Evolutionary conservation across 2,888 invertebrate species (phyloP), one percentile per base, ranked within the genome.

Genomic region (Polylopha cassiicola): DNA sequence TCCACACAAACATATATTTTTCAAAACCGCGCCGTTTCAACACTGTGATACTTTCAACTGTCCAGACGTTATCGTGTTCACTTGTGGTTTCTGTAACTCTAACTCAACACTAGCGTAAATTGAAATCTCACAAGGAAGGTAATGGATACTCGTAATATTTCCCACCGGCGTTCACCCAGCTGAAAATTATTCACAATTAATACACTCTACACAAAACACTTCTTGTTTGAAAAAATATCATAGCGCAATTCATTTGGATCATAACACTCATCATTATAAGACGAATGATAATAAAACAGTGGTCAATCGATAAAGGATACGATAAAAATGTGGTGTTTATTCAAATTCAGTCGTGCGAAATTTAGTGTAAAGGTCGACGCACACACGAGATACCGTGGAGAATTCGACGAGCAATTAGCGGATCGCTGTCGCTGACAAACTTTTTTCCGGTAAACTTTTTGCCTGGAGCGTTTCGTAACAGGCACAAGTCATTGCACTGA

Each of bases 1-100:
- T 52, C 48, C 48, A 48, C 48, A 48, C 65, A 62, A 60, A 60
- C 61, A 47, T 63, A 56, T 65, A 68, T 73, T 73, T 73, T 73
- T 71, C 68, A 67, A 74, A 77, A 77, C 80, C 80, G 66, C 78
- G 70, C 55, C 28, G 73, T 78, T 77, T 74, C 75, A 72, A 74
- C 71, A 57, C 55, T 69, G 78, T 75, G 71, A 78, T 79, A 80
- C 82, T 80, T 79, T 82, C 79, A 68, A 66, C 61, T 58, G 73
- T 75, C 63, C 68, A 65, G 61, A 65, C 59, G 63, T 61, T 67
- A 79, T 80, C 77, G 72, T 64, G 75, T 79, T 73, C 75, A 76
- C 76, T 78, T 82, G 84, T 73, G 84, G 84, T 84, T 73, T 67
- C 65, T 69, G 80, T 80, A 80, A 81, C 62, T 74, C 73, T 68